Evolutionary conservation across 2,888 invertebrate genomes (phyloP).

Genomic region (Saturnia pavonia): DNA sequence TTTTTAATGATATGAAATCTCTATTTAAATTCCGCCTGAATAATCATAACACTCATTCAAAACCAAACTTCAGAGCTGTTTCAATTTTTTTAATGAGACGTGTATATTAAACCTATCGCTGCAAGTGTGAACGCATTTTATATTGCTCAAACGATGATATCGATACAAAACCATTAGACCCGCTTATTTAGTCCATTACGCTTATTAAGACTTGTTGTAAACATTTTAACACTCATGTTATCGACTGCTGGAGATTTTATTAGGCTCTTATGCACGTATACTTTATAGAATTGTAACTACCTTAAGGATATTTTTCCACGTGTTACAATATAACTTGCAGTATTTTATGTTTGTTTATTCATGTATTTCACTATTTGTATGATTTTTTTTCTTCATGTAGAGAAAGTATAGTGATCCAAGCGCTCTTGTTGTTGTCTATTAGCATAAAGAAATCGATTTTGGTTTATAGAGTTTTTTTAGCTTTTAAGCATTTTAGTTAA

Average conservation of each 20-base stretch:
- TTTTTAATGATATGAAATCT: too few species aligned
- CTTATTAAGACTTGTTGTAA: conserved; percentile 17
- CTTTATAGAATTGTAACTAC: background rate
- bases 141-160: conserved; percentile 1
- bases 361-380: background rate
- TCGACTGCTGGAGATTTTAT: background rate
- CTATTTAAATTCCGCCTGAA: too few species aligned
- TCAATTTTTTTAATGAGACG: too few species aligned
- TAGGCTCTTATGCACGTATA: background rate
- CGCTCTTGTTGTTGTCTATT: background rate
- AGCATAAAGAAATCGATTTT: background rate
- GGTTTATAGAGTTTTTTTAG: background rate
- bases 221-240: conserved; percentile 18
- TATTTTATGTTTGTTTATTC: background rate
- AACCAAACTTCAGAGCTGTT: too few species aligned
- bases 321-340: background rate
- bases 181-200: conserved; percentile 13
- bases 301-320: background rate
- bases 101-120: background rate
- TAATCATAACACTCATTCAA: too few species aligned
- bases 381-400: background rate
- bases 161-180: background rate
- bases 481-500: background rate
- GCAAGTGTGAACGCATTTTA: background rate
- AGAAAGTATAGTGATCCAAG: background rate